Base-by-base conservation (phyloP, 1,140 invertebrate species). In the Tyrophagus putrescentiae region DNA sequence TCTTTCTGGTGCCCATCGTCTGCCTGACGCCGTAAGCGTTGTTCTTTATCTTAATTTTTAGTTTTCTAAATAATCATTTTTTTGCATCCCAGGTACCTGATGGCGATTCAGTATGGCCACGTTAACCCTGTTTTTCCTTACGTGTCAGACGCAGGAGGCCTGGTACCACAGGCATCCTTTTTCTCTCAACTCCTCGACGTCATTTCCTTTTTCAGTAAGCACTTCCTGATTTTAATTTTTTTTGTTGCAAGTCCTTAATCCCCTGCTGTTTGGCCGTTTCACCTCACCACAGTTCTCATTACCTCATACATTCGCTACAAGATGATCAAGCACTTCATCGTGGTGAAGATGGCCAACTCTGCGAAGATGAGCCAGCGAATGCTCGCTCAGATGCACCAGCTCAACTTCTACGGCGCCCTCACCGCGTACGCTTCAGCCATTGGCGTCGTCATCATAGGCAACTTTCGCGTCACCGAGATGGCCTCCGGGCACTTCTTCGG, bases 231-330 rank as follows among this genome's bases (percentile, higher is more conserved):
- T 48, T 7, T 48, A 21, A 48, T 48, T 29, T 7, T 13, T 7
- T 25, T 25, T 13, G 21, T 25, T 13, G 21, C 21, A 39, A 39
- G 13, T 39, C 13, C 13, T 39, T 39, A 48, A 25, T 48, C 7
- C 23, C 31, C 31, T 48, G 31, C 9, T 7, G 23, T 39, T 39
- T 39, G 13, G 21, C 21, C 13, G 13, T 39, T 13, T 39, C 36
- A 39, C 21, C 31, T 48, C n/a, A n/a, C n/a, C n/a, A 48, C 45
- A 48, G 45, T 48, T 48, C 31, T 48, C 7, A 48, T 48, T 18
- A 48, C 45, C 7, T 6, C 7, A 7, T 48, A 25, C 18, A 7
- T 6, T 18, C 45, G 45, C 9, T 48, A 48, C 21, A 48, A 48
- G 21, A 48, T 48, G 45, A 21, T 48, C 31, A 48, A 48, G 31